phyloP scores from a whole-genome alignment of 2,797 vertebrate species.

The Lycodopsis pacificus region DNA sequence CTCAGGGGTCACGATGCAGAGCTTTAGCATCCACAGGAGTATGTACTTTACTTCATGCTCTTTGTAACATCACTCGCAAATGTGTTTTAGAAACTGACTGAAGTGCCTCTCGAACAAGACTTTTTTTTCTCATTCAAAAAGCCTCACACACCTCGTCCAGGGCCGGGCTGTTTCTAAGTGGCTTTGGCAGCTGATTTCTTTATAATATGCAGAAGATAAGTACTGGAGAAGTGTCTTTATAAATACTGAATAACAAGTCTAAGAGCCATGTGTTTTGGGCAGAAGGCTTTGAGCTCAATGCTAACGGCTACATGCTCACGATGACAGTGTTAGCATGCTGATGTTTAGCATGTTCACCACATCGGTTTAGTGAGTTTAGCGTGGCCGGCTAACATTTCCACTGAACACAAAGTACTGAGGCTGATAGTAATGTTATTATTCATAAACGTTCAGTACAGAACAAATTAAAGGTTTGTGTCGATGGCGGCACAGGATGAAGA shows the following conservation, averaged over 20 bases:
- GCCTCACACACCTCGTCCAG: slow-evolving; percentile 45
- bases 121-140: slow-evolving; percentile 47
- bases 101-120: slow-evolving; percentile 73
- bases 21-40: slow-evolving; percentile 63
- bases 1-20: slow-evolving; percentile 77
- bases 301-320: background rate
- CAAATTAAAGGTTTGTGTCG: background rate
- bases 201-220: slow-evolving; percentile 38
- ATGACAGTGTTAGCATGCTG: background rate
- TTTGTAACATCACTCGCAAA: slow-evolving; percentile 71
- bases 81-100: slow-evolving; percentile 71
- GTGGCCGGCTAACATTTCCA: background rate
- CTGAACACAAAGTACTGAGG: background rate
- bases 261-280: background rate
- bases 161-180: slow-evolving; percentile 53
- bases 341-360: background rate
- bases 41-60: slow-evolving; percentile 63
- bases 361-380: background rate
- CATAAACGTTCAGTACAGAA: background rate
- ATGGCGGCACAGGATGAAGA: background rate
- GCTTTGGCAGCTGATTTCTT: slow-evolving; percentile 60
- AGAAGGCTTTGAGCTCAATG: slow-evolving; percentile 5
- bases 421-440: background rate
- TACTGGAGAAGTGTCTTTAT: slow-evolving; percentile 17
- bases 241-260: slow-evolving; percentile 14